Percentiles rank a stretch among this genome's conserved stretches.
These are phyloP conservation scores for Limanda limanda DNA, from an alignment of 2,113 vertebrate genomes.

Conservation along the genomic window DNA sequence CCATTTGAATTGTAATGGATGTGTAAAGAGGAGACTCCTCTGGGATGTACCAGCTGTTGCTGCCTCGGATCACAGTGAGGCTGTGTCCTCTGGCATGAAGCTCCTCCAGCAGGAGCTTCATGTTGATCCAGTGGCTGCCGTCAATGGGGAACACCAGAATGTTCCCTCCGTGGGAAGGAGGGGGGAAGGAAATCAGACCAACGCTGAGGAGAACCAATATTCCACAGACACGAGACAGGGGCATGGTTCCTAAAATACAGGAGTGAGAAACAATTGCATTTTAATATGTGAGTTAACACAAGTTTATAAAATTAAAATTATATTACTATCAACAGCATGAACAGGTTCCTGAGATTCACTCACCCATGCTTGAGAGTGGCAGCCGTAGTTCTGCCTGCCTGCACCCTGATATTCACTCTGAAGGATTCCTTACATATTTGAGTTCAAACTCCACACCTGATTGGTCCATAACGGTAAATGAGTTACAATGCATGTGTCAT, in stretches of 20 bases:
- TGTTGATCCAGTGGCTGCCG: conserved; percentile 83
- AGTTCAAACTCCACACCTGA: conserved; percentile 55
- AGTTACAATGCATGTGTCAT: conserved; percentile 33
- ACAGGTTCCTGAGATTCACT: conserved; percentile 1
- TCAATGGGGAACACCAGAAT: conserved; percentile 77
- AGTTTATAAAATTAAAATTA: not conserved
- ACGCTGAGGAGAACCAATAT: conserved; percentile 37
- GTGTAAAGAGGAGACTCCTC: conserved; percentile 74
- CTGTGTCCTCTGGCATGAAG: conserved; percentile 79
- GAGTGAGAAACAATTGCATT: not conserved
- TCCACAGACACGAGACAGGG: not conserved
- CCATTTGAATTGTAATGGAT: conserved; percentile 12
- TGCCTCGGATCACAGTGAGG: conserved; percentile 77
- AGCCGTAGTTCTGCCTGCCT: not conserved
- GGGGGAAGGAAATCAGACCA: conserved; percentile 45
- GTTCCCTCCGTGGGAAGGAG: conserved; percentile 68
- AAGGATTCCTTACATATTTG: not conserved
- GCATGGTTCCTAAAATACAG: conserved; percentile 37
- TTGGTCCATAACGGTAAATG: conserved; percentile 28
- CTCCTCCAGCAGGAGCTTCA: conserved; percentile 77
- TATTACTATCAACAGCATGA: not conserved
- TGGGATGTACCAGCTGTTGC: conserved; percentile 73
- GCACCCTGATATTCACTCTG: not conserved
- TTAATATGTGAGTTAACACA: too few relatives aligned
- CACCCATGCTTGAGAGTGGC: conserved; percentile 14